Percentiles rank a stretch among this genome's conserved stretches.
phyloP scores from a whole-genome alignment of 2,113 vertebrate genomes.

The Phodopus roborovskii region DNA sequence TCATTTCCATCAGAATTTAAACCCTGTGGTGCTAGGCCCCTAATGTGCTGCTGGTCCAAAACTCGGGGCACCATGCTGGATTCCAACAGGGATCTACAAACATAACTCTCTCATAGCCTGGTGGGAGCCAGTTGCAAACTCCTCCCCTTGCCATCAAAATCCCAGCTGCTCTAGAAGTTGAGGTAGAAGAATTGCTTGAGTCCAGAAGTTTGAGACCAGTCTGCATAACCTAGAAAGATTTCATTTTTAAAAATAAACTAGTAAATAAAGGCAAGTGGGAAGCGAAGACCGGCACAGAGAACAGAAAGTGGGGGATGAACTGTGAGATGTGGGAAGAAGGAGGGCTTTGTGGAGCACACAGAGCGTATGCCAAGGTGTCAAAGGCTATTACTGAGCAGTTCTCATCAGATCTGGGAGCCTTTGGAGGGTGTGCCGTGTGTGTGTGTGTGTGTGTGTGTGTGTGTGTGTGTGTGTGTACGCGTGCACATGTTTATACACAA shows the following conservation, averaged over 20 bases:
- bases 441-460: neutral
- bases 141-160: no score
- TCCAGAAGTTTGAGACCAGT: neutral
- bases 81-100: neutral
- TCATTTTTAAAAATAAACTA: neutral
- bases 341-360: accelerated
- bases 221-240: neutral
- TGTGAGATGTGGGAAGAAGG: neutral
- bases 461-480: neutral
- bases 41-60: neutral
- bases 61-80: neutral
- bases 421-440: neutral
- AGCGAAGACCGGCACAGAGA: neutral
- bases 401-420: neutral
- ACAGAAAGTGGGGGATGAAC: neutral
- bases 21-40: neutral
- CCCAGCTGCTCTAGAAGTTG: neutral
- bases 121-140: neutral
- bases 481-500: neutral
- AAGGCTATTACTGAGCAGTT: neutral
- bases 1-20: neutral
- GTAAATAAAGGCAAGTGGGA: neutral
- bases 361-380: accelerated
- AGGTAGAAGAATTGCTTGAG: neutral
- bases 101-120: no score